phyloP scores from a whole-genome alignment of 2,888 invertebrate species.

The Sarcophaga subvicina region DNA sequence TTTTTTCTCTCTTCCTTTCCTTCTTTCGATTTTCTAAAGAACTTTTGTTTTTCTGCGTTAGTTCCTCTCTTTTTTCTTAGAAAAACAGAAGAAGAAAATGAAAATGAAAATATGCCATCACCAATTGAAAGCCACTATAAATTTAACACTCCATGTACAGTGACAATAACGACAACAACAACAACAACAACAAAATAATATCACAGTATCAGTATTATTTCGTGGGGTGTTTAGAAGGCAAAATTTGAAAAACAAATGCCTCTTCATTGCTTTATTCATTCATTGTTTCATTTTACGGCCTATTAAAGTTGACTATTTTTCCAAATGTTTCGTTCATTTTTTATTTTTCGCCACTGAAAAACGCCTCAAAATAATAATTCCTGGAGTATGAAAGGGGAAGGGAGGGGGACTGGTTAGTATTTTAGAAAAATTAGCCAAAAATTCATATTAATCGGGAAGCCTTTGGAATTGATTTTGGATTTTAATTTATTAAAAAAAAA shows the following conservation, averaged over 20 bases:
- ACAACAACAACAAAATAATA: background rate
- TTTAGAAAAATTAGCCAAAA: too few relatives aligned
- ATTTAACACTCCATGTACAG: conserved; percentile 50
- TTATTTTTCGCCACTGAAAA: conserved; percentile 12
- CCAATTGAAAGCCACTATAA: conserved; percentile 63
- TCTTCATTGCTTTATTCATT: conserved; percentile 38
- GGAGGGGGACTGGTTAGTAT: too few relatives aligned
- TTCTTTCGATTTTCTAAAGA: conserved; percentile 25
- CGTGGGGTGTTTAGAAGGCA: background rate
- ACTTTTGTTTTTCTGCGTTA: background rate
- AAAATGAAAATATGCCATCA: conserved; percentile 67
- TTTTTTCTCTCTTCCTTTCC: background rate
- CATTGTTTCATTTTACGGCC: conserved; percentile 58
- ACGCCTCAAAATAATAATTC: background rate
- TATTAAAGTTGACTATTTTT: conserved; percentile 44
- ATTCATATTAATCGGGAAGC: too few relatives aligned
- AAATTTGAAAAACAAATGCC: background rate
- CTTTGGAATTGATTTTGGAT: too few relatives aligned
- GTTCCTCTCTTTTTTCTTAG: background rate
- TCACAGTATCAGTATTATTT: background rate
- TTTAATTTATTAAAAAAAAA: too few relatives aligned
- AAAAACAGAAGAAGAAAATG: conserved; percentile 34
- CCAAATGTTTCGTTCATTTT: conserved; percentile 9
- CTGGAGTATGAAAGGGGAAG: too few relatives aligned
- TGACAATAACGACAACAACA: background rate